Evolutionary conservation across 2,113 vertebrate genomes (phyloP).

Genomic region (Fulmarus glacialis): DNA sequence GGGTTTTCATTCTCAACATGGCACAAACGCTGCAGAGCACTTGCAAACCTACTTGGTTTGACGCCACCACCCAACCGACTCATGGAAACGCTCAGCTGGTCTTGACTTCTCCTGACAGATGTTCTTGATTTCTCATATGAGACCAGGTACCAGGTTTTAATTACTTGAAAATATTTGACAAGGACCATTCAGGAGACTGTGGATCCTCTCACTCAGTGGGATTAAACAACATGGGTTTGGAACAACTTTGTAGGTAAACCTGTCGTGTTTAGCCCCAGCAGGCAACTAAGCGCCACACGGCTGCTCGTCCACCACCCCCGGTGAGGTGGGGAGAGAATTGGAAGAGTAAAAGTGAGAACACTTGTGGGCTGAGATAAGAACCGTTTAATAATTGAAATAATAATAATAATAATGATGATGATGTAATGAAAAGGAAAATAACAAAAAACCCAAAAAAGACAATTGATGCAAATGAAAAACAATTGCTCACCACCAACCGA

Average conservation of each 20-base stretch:
- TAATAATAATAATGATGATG: too few relatives aligned
- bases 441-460: too few relatives aligned
- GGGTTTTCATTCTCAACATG: neutral
- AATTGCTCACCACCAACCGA: too few relatives aligned
- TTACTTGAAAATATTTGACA: neutral
- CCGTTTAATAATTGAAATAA: too few relatives aligned
- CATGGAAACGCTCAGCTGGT: neutral
- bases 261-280: too few relatives aligned
- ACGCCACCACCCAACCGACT: accelerated
- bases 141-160: neutral
- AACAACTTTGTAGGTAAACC: neutral
- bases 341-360: too few relatives aligned
- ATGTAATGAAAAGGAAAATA: too few relatives aligned
- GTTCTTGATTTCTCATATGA: neutral
- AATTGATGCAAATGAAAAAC: too few relatives aligned
- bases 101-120: neutral
- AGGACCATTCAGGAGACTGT: neutral
- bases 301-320: too few relatives aligned
- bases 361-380: too few relatives aligned
- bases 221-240: neutral
- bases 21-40: accelerated
- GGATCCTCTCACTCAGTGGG: neutral
- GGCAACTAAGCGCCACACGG: too few relatives aligned
- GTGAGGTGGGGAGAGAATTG: too few relatives aligned
- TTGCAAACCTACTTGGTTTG: neutral